Evolutionary conservation across 2,113 vertebrate species (phyloP), one percentile per base, ranked within the genome.

Genomic region (Helogale parvula): DNA sequence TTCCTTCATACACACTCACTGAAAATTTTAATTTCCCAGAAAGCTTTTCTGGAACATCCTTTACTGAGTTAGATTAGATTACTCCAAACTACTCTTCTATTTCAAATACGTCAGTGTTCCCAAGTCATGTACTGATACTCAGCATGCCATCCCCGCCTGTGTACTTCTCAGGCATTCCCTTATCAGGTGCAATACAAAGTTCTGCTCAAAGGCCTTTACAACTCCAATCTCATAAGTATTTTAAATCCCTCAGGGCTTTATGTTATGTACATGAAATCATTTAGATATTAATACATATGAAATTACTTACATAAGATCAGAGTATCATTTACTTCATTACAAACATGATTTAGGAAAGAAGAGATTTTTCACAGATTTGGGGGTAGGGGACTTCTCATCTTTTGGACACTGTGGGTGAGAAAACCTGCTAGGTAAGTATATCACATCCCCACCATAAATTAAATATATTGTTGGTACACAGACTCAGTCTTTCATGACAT

Each of bases 291-390:
- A 84, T 25, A 77, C 50, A 88, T 69, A 65, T 63, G 66, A 94
- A 74, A 72, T 88, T 65, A 94, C 41, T 83, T 65, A 72, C 21
- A 60, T 74, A 93, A 71, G 45, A 88, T 79, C 60, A 71, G 76
- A 97, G 38, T 57, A 91, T 41, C 68, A 79, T 66, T 83, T 94
- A 91, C n/a, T 96, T 83, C 65, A 88, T 92, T 88, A 92, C 31
- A 77, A 29, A 74, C 33, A 84, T 92, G 63, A 84, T 69, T 89
- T 85, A 89, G 65, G 31, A 89, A 84, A 88, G 74, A 38, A 82
- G 45, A 47, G 50, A 54, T 52, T 77, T 92, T 83, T 87, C 60
- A 94, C 7, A 88, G 47, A 85, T 57, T 84, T 92, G 69, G 38
- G n/a, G 21, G 5, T 90, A 65, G 17, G 27, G 41, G 41, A 87